Evolutionary conservation across 2,797 vertebrate species (phyloP).

Genomic region (Tenualosa ilisha): DNA sequence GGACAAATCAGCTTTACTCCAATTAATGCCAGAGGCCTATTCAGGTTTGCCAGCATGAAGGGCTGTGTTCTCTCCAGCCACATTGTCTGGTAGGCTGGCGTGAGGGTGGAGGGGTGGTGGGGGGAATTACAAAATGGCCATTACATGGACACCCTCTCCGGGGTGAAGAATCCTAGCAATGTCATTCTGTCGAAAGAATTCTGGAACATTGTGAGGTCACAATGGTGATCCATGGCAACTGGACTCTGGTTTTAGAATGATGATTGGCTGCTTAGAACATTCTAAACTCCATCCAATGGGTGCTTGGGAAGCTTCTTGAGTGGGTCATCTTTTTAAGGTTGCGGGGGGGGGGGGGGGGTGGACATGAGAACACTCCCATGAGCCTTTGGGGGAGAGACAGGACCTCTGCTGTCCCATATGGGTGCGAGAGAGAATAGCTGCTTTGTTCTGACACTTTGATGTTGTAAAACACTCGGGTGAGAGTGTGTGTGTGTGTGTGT

Average conservation of each 20-base stretch:
- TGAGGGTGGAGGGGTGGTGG: background rate
- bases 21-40: conserved; percentile 31
- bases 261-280: background rate
- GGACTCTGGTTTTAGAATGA: background rate
- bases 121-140: conserved; percentile 6
- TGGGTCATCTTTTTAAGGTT: background rate
- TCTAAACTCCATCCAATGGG: background rate
- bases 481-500: conserved; percentile 3
- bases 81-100: conserved; percentile 12
- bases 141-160: conserved; percentile 11
- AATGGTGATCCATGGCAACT: background rate
- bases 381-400: conserved; percentile 2
- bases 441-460: conserved; percentile 7
- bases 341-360: too few relatives aligned
- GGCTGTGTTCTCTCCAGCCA: background rate
- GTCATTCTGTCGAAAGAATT: background rate
- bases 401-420: background rate
- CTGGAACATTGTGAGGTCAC: conserved; percentile 1
- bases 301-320: background rate
- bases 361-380: background rate
- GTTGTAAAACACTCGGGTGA: background rate
- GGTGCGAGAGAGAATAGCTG: background rate
- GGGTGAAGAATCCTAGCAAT: conserved; percentile 25
- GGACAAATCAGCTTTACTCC: conserved; percentile 33
- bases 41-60: conserved; percentile 27